A percentile compares a stretch with the other conserved stretches of the same genome.
phyloP scores from a whole-genome alignment of 1,140 invertebrate genomes.

The Brachionus sp. region DNA sequence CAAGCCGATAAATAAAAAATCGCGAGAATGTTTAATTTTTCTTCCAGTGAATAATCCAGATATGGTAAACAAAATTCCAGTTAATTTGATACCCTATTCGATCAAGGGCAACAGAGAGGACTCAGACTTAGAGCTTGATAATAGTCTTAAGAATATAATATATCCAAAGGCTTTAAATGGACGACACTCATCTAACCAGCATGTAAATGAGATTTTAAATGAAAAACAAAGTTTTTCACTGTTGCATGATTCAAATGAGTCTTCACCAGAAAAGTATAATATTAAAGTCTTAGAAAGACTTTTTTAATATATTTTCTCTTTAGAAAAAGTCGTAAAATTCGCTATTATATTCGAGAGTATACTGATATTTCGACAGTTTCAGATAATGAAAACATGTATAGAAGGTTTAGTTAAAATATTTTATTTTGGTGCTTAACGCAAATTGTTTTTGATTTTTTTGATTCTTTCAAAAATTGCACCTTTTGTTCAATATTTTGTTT shows the following conservation, averaged over 20 bases:
- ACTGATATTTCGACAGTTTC: constrained; percentile 34
- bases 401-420: constrained; percentile 31
- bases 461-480: background rate
- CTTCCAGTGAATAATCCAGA: constrained; percentile 15
- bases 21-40: background rate
- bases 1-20: background rate
- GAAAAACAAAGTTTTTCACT: background rate
- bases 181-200: background rate
- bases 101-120: background rate
- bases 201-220: background rate
- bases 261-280: background rate
- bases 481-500: constrained; percentile 1
- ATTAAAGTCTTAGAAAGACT: background rate
- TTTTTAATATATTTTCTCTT: background rate
- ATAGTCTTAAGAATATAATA: background rate
- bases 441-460: background rate
- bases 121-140: background rate
- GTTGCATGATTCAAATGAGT: background rate
- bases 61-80: background rate
- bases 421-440: background rate
- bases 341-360: constrained; percentile 42
- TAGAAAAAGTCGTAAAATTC: constrained; percentile 8
- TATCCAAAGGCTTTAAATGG: background rate
- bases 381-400: constrained; percentile 40
- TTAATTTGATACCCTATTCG: constrained; percentile 4